phyloP scores from a whole-genome alignment of 2,888 invertebrate species.

The Chymomyza amoena region DNA sequence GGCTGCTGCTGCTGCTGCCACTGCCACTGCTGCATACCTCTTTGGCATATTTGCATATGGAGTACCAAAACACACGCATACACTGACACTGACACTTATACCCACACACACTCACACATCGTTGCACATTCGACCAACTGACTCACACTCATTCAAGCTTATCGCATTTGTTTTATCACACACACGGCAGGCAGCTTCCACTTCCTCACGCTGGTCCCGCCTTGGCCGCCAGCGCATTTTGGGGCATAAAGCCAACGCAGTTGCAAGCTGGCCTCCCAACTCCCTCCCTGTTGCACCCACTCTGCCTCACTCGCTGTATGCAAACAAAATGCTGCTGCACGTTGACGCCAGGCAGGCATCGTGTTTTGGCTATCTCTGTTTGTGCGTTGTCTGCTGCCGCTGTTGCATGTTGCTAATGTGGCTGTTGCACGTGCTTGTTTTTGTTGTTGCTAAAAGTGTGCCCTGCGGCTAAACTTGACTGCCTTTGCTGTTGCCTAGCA shows the following conservation, averaged over 20 bases:
- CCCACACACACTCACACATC: neutral
- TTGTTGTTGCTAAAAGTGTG: conserved; percentile 59
- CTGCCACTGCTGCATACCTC: conserved; percentile 53
- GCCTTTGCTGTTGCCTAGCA: conserved; percentile 1
- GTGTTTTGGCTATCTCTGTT: conserved; percentile 32
- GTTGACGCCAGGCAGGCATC: conserved; percentile 60
- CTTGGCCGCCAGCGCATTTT: conserved; percentile 26
- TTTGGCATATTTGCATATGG: conserved; percentile 64
- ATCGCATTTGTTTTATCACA: conserved; percentile 72
- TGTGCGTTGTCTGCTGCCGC: conserved; percentile 8
- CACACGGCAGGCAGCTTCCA: conserved; percentile 25
- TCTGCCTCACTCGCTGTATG: conserved; percentile 2
- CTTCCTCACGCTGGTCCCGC: no score
- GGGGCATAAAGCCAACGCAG: conserved; percentile 32
- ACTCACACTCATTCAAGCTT: conserved; percentile 68
- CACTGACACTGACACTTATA: neutral
- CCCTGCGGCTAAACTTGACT: conserved; percentile 61
- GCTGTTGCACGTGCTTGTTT: conserved; percentile 64
- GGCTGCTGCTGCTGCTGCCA: conserved; percentile 45
- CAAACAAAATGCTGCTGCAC: conserved; percentile 33
- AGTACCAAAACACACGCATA: neutral
- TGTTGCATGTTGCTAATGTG: conserved; percentile 39
- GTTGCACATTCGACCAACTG: conserved; percentile 35
- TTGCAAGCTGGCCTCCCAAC: conserved; percentile 38
- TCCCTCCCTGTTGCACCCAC: conserved; percentile 18